Conservation (phyloP, 2,888 invertebrate genomes). For the Acrobasis consociella region DNA sequence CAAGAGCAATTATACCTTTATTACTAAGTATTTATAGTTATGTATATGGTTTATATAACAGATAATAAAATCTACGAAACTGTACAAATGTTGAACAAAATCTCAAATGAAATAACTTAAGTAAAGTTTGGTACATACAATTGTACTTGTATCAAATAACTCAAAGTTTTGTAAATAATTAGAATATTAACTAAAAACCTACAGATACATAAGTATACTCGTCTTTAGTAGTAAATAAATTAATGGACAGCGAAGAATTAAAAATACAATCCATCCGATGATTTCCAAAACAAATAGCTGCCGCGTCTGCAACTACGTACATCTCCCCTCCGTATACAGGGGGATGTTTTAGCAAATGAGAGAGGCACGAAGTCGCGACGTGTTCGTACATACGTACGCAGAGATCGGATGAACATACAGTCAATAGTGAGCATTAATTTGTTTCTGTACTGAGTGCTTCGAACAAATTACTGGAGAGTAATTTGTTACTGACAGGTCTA, state of each 20-base stretch:
- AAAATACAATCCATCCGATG: not conserved
- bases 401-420: constrained; percentile 19
- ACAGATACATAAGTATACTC: not conserved
- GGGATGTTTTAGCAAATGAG: constrained; percentile 77
- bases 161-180: no score
- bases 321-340: constrained; percentile 46
- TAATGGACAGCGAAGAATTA: no score
- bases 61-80: no score
- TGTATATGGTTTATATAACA: no score
- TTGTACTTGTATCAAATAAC: no score
- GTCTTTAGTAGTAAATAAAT: no score
- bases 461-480: constrained; percentile 15
- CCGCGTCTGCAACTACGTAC: constrained; percentile 41
- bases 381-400: constrained; percentile 29
- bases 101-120: no score
- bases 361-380: constrained; percentile 56
- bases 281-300: constrained; percentile 6
- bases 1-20: no score
- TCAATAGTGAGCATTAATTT: constrained; percentile 20
- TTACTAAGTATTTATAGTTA: no score
- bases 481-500: constrained; percentile 4
- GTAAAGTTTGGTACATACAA: no score
- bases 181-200: not conserved
- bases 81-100: no score
- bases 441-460: constrained; percentile 13